phyloP scores from a whole-genome alignment of 2,797 vertebrate genomes.

The Aratinga solstitialis region DNA sequence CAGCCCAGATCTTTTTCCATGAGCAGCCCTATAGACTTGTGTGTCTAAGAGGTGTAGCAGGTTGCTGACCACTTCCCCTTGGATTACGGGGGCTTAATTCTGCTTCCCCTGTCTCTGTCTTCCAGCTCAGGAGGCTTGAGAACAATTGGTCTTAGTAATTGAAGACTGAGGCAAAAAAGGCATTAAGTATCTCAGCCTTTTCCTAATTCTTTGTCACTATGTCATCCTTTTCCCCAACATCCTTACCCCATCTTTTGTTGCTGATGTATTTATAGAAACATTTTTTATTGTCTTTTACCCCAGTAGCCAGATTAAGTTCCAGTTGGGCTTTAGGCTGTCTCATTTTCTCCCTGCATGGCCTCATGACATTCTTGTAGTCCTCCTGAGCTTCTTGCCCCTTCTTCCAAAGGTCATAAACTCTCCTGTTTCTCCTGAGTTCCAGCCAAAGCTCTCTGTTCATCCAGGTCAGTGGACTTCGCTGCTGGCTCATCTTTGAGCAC shows the following conservation, averaged over 20 bases:
- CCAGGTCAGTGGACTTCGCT: neutral
- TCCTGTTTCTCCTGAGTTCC: neutral
- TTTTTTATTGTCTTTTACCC: neutral
- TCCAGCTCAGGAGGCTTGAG: neutral
- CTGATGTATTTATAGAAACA: neutral
- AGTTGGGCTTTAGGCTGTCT: neutral
- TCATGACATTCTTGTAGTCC: neutral
- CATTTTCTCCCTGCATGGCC: neutral
- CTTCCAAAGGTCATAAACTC: neutral
- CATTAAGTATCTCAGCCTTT: neutral
- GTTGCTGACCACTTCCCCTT: neutral
- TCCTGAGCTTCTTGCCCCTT: neutral
- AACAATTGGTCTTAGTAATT: neutral
- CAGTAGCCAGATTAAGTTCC: neutral
- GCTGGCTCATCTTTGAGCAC: neutral
- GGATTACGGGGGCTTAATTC: neutral
- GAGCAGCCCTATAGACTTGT: neutral
- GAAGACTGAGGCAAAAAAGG: neutral
- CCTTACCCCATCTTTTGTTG: neutral
- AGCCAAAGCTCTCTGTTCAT: neutral
- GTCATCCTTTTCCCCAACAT: neutral
- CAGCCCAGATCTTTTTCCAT: neutral
- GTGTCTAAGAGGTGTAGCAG: neutral
- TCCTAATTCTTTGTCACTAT: neutral
- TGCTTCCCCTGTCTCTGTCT: neutral